These are phyloP conservation scores for Corythaixoides concolor DNA, from an alignment of 2,113 vertebrate species.

Conservation along the genomic window DNA sequence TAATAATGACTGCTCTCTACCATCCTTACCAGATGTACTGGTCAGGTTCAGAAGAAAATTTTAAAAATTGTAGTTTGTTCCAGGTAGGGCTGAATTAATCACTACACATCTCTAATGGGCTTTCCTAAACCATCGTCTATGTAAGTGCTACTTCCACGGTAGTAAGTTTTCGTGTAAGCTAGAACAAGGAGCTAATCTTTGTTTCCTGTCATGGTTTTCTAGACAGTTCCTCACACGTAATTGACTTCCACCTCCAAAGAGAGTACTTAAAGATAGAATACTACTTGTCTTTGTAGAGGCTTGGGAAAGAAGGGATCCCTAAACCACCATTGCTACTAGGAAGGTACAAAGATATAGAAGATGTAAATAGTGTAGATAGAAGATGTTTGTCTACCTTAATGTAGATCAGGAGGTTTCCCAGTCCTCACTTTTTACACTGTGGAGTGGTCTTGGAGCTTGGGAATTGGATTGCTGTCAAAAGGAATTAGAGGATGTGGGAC, in stretches of 20 bases:
- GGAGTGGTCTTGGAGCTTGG: neutral
- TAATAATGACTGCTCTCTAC: neutral
- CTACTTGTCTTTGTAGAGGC: neutral
- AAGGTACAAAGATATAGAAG: neutral
- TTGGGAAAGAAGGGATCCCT: neutral
- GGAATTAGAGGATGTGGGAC: neutral
- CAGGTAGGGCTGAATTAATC: neutral
- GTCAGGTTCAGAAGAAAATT: neutral
- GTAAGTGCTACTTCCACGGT: neutral
- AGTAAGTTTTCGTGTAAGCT: neutral
- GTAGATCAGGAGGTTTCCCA: neutral
- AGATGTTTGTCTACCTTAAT: neutral
- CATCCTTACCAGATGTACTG: neutral
- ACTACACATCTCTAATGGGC: neutral
- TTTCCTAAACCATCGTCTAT: neutral
- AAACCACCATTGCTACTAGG: neutral
- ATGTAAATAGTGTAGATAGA: neutral
- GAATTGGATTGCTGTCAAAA: neutral
- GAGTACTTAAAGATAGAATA: neutral
- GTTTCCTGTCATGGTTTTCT: neutral
- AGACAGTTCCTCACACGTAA: neutral
- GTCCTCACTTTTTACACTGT: neutral
- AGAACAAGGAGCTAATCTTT: neutral
- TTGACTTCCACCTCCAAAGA: neutral
- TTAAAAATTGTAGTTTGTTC: neutral